Conservation (phyloP, 2,113 vertebrate genomes). For the Caranx melampygus region DNA sequence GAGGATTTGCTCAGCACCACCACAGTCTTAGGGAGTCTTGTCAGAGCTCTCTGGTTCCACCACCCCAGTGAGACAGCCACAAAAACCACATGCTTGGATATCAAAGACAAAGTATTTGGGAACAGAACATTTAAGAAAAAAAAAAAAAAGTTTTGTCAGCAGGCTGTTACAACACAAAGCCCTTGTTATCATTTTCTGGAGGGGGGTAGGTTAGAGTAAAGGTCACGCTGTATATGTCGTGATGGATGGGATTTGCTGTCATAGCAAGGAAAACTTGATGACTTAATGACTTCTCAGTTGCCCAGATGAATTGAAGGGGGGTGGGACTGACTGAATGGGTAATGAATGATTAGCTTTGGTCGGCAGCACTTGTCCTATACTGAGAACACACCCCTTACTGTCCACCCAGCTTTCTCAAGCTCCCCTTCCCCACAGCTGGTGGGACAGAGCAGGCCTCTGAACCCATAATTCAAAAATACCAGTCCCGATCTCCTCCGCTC, state of each 20-base stretch:
- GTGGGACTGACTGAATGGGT: slow-evolving; percentile 41
- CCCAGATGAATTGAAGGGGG: background rate
- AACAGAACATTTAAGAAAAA: background rate
- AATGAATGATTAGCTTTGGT: slow-evolving; percentile 74
- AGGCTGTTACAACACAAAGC: slow-evolving; percentile 17
- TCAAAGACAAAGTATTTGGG: slow-evolving; percentile 12
- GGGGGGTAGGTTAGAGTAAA: slow-evolving; percentile 21
- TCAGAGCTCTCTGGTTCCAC: background rate
- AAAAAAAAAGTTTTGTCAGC: slow-evolving; percentile 10
- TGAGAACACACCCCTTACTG: slow-evolving; percentile 52
- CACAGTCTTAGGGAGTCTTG: background rate
- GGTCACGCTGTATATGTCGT: slow-evolving; percentile 39
- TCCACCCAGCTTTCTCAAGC: slow-evolving; percentile 46
- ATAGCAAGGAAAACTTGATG: slow-evolving; percentile 57
- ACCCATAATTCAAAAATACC: slow-evolving; percentile 60
- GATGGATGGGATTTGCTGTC: slow-evolving; percentile 71
- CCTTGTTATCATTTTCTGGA: slow-evolving; percentile 17
- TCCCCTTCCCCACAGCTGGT: slow-evolving; percentile 59
- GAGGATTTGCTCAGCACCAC: background rate
- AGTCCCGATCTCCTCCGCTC: slow-evolving; percentile 38
- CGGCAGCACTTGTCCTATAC: slow-evolving; percentile 48
- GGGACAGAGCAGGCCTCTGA: slow-evolving; percentile 26
- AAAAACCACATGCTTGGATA: slow-evolving; percentile 7
- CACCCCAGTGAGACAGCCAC: slow-evolving; percentile 2
- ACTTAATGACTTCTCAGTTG: slow-evolving; percentile 61